phyloP scores from a whole-genome alignment of 2,113 vertebrate genomes.

The Caranx ignobilis region DNA sequence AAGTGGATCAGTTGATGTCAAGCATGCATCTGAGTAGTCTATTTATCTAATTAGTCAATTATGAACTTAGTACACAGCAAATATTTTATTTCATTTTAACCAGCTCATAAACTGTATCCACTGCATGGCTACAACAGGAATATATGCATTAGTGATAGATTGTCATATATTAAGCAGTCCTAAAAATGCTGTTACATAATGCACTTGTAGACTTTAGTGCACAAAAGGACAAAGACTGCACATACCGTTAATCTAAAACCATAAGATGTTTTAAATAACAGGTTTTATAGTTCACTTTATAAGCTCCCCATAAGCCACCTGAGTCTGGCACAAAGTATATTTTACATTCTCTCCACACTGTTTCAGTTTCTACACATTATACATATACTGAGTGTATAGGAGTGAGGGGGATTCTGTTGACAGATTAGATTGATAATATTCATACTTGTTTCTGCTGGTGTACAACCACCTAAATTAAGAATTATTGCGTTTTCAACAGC shows the following conservation, averaged over 20 bases:
- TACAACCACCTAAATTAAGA: no score
- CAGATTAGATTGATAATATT: no score
- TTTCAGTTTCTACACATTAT: not conserved
- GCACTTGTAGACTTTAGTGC: not conserved
- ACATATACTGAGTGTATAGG: no score
- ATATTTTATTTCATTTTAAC: conserved; percentile 1
- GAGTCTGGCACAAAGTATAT: not conserved
- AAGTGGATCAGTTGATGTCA: not conserved
- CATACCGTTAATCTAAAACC: not conserved
- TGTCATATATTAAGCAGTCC: not conserved
- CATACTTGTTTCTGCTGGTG: no score
- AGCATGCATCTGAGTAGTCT: not conserved
- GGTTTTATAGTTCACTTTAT: not conserved
- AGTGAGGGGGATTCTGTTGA: no score
- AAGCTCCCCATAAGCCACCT: not conserved
- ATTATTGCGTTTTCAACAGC: no score
- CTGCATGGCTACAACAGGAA: not conserved
- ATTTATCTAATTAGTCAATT: not conserved
- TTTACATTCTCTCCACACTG: not conserved
- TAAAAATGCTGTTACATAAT: not conserved
- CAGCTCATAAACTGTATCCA: not conserved
- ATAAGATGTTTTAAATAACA: not conserved
- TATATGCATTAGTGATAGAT: not conserved
- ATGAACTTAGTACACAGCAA: no score
- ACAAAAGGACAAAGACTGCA: not conserved